Evolutionary conservation across 2,113 vertebrate species (phyloP), one percentile per base, ranked within the genome.

Genomic region (Noturus placidus): DNA sequence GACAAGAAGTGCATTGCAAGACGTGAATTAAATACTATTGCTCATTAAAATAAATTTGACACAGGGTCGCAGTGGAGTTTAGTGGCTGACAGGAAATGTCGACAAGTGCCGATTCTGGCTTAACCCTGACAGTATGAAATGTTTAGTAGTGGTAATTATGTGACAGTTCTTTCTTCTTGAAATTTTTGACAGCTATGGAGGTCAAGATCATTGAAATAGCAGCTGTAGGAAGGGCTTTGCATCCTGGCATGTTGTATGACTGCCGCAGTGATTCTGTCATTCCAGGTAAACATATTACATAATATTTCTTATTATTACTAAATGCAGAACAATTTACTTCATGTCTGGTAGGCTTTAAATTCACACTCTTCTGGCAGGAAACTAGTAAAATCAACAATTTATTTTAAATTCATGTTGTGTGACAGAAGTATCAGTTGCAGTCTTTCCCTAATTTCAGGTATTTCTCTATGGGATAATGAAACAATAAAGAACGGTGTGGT

Each of bases 401-500:
- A 63, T 63, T 63, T 63, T 63, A 19, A 35, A 74, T 6, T 8
- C 20, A 25, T 25, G 65, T 67, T 63, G 25, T 57, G 52, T n/a
- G 79, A 81, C 54, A 59, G 8, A 30, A 67, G 10, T 14, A 78
- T 78, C 27, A 78, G 9, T 52, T 78, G 25, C n/a, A 11, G 11
- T 82, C 54, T 1, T n/a, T 63, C 33, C 42, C 30, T 89, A 2
- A 59, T 86, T 89, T 70, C 50, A 93, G 93, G 91, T 20, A 25
- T 93, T 4, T 91, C 91, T 46, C 70, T 93, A 25, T 94, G 93
- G 94, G 80, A 94, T 63, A 3, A 0, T 5, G 14, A 90, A 52
- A 61, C 83, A 13, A 52, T 94, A 20, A 6, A 74, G 2, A 78
- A 85, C 8, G 0, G 85, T 27, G 1, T 84, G n/a, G 52, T 61